Evolutionary conservation across 2,888 invertebrate species (phyloP).

Genomic region (Teleiodes luculella): DNA sequence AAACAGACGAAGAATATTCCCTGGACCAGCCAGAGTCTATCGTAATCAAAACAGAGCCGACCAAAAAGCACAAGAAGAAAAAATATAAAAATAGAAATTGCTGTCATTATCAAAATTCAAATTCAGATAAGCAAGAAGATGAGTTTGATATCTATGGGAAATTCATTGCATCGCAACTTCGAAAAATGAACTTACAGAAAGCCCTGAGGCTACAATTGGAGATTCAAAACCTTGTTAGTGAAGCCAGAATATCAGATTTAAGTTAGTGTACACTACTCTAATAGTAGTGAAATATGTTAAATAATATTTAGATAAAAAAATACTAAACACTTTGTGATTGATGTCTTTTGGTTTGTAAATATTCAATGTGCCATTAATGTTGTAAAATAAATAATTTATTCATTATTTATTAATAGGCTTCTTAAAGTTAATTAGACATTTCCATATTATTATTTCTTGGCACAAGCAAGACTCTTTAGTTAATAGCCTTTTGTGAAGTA

Average conservation of each 20-base stretch:
- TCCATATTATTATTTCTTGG: no score
- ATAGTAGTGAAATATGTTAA: no score
- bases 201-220: constrained; percentile 61
- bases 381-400: no score
- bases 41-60: constrained; percentile 33
- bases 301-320: no score
- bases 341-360: no score
- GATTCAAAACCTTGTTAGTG: constrained; percentile 62
- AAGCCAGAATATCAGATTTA: constrained; percentile 45
- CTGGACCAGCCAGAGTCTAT: constrained; percentile 14
- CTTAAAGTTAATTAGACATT: no score
- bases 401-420: no score
- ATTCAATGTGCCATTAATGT: no score
- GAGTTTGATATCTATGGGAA: constrained; percentile 72
- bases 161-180: constrained; percentile 65
- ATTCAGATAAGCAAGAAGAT: constrained; percentile 40
- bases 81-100: constrained; percentile 41
- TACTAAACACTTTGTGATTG: no score
- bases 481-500: no score
- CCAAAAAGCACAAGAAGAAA: constrained; percentile 35
- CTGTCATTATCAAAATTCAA: constrained; percentile 7
- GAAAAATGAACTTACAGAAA: constrained; percentile 57
- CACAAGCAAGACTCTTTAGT: no score
- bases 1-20: neutral
- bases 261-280: neutral